Base-by-base conservation (phyloP, 2,888 invertebrate species). In the Merodon equestris region DNA sequence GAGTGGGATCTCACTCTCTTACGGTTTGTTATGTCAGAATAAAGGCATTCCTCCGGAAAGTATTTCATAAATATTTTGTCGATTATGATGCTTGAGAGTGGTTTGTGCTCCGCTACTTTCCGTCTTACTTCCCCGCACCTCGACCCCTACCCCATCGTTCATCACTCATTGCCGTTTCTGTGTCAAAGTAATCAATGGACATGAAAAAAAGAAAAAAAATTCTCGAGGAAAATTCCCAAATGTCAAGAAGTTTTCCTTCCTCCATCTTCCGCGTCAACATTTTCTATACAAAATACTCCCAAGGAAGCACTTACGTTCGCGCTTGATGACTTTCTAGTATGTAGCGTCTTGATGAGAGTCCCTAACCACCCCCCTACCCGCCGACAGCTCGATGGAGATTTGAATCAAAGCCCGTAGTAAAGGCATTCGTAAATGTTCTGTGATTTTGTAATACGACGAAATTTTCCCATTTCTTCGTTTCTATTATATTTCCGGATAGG, bases 201-300 rank as follows among this genome's bases (percentile, higher is more conserved):
- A 66, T 58, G 36, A 53, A 70, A 54, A 45, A 17, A 40, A 40
- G 40, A 40, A 40, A 40, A 40, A 3, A 40, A n/a, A n/a, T 58
- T 60, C 47, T 12, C n/a, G 17, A 38, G 50, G 27, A 58, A 54
- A 19, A 53, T 66, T 73, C 64, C 72, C 72, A 66, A 66, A 66
- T 60, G 64, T 73, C 64, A 9, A 54, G 47, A 60, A 53, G 27
- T 50, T 72, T 57, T 18, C 44, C 15, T 34, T 53, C 27, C 18
- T 56, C 17, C 27, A 27, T 3, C 38, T 5, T 14, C 38, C 1
- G 10, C 5, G 47, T 47, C 18, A 19, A 50, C 44, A 66, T 61
- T 71, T 27, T 76, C 50, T 60, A 60, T 71, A 70, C 38, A 38
- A 71, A 76, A 76, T 56, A 50, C 60, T 60, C 76, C 71, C 76